phyloP scores from a whole-genome alignment of 2,888 invertebrate species.

The Euclidia mi region DNA sequence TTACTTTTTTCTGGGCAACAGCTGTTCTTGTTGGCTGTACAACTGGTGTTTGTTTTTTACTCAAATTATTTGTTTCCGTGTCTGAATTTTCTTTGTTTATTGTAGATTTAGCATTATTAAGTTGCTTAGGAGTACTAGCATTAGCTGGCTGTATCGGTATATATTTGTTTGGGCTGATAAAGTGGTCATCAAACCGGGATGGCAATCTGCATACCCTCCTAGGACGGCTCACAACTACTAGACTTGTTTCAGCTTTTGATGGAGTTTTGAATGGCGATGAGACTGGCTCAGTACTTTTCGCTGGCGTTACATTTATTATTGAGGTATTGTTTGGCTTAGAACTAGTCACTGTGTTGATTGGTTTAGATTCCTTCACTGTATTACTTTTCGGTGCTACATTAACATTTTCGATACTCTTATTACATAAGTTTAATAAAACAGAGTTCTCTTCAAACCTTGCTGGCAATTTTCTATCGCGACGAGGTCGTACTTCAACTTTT shows the following conservation, averaged over 20 bases:
- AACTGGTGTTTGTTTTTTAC: slow-evolving; percentile 22
- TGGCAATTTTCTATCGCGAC: slow-evolving; percentile 73
- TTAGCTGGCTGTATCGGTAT: slow-evolving; percentile 73
- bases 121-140: slow-evolving; percentile 76
- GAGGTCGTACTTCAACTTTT: slow-evolving; percentile 55
- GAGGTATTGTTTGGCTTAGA: slow-evolving; percentile 7
- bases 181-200: slow-evolving; percentile 77
- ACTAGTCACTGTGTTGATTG: slow-evolving; percentile 7
- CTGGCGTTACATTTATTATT: slow-evolving; percentile 20
- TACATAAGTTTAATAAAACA: slow-evolving; percentile 59
- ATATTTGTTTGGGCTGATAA: slow-evolving; percentile 76
- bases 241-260: slow-evolving; percentile 61
- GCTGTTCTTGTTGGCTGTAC: slow-evolving; percentile 20
- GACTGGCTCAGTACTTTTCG: slow-evolving; percentile 27
- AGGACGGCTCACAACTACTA: slow-evolving; percentile 69
- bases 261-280: slow-evolving; percentile 68
- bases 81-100: background rate
- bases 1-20: slow-evolving; percentile 33
- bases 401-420: slow-evolving; percentile 51
- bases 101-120: slow-evolving; percentile 42
- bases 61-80: slow-evolving; percentile 14
- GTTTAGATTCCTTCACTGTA: background rate
- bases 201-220: slow-evolving; percentile 78
- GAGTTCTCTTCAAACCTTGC: slow-evolving; percentile 68
- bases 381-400: slow-evolving; percentile 15